These are phyloP conservation scores for Ptilorrhoa leucosticta DNA, from an alignment of 2,113 vertebrate genomes.

Conservation along the genomic window DNA sequence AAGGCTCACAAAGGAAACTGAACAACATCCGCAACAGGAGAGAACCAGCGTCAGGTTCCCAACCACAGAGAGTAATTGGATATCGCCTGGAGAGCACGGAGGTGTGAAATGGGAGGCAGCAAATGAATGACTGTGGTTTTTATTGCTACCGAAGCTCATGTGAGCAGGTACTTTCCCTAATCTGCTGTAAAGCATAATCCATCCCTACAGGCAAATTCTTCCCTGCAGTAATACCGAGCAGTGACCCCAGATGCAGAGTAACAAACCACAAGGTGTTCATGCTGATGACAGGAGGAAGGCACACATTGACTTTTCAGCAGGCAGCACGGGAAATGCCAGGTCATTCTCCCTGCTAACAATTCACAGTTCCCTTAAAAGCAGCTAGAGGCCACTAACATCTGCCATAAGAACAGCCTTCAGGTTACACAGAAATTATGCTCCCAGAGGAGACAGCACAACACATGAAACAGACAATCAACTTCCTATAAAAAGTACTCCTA, in stretches of 20 bases:
- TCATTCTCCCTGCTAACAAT: neutral
- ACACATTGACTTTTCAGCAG: neutral
- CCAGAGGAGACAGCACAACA: neutral
- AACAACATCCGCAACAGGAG: fast-evolving
- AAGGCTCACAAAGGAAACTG: neutral
- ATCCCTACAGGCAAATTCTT: neutral
- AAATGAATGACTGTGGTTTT: neutral
- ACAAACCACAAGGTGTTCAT: neutral
- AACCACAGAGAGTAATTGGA: neutral
- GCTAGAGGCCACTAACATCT: neutral
- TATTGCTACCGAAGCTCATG: neutral
- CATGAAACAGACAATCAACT: neutral
- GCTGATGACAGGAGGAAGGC: neutral
- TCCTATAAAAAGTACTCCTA: neutral
- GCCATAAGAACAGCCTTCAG: neutral
- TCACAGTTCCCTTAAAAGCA: neutral
- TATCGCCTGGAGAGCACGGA: neutral
- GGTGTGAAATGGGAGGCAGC: neutral
- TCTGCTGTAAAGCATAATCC: neutral
- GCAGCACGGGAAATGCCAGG: neutral
- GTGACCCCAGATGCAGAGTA: neutral
- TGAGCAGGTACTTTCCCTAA: neutral
- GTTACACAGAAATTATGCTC: neutral
- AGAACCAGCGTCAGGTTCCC: neutral
- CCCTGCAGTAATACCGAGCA: neutral